Base-by-base conservation (phyloP, 2,888 invertebrate genomes). In the Dryobota labecula region DNA sequence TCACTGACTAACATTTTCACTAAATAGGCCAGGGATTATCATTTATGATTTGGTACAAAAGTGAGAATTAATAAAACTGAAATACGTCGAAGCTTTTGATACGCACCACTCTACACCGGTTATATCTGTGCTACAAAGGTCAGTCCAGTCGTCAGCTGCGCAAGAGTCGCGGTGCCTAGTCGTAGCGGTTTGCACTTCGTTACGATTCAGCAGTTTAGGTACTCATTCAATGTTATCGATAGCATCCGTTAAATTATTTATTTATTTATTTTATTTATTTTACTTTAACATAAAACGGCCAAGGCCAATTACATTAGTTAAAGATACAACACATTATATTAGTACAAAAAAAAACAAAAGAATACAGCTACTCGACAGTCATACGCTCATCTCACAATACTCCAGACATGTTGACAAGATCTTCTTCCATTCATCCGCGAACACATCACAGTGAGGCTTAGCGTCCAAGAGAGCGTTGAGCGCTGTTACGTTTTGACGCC, bases 71-170 rank as follows among this genome's bases (percentile, higher is more conserved):
- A 15, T 33, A 27, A n/a, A 57, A 49, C 15, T n/a, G 4, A 7
- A 33, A 57, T 51, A 60, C 30, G 24, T 7, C 15, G n/a, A 27
- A 41, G 27, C 18, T 63, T 56, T 36, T 27, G 70, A 51, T 58
- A 70, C 27, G 38, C 43, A 41, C 76, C n/a, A 58, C 60, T 65
- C 49, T n/a, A 27, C 54, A 62, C 76, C 41, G 57, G 76, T 78
- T 72, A 78, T 66, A 72, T 72, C 76, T 72, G 56, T 47, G 30
- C 49, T 41, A 47, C 49, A 73, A 51, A 72, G 76, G 76, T 77
- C 73, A 67, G 27, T 13, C 18, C 30, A 57, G 41, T 38, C 24
- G 24, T 9, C 18, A 56, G 53, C 41, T 27, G 62, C 72, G 58
- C 51, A 63, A 65, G 66, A 72, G 72, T 77, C 51, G 53, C 72